Evolutionary conservation across 2,888 invertebrate genomes (phyloP).

Genomic region (Leucophora obtusa): DNA sequence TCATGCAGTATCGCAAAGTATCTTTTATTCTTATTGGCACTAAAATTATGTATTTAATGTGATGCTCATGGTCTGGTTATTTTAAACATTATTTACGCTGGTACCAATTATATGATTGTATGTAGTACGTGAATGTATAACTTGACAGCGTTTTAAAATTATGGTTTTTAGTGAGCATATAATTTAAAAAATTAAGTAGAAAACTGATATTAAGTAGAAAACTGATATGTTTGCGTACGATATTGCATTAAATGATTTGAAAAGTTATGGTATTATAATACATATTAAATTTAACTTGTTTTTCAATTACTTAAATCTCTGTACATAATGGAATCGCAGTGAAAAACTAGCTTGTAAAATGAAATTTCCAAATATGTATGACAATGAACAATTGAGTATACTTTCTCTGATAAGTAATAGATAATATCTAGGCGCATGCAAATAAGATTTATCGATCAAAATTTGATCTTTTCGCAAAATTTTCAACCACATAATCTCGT

Average conservation of each 20-base stretch:
- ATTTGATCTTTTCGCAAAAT: too few relatives aligned
- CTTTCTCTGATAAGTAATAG: too few relatives aligned
- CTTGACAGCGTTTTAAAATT: slow-evolving; percentile 31
- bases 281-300: slow-evolving; percentile 31
- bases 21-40: slow-evolving; percentile 9
- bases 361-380: too few relatives aligned
- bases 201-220: slow-evolving; percentile 46
- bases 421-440: too few relatives aligned
- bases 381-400: too few relatives aligned
- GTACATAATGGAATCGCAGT: too few relatives aligned
- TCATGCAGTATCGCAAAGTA: neutral
- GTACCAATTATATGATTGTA: slow-evolving; percentile 5
- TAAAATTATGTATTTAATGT: slow-evolving; percentile 45
- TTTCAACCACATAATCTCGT: too few relatives aligned
- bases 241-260: slow-evolving; percentile 29
- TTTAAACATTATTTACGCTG: neutral
- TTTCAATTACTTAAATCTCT: slow-evolving; percentile 20
- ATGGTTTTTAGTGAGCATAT: slow-evolving; percentile 36
- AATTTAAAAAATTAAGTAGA: slow-evolving; percentile 48
- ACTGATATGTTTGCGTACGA: slow-evolving; percentile 39
- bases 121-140: neutral
- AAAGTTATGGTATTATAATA: slow-evolving; percentile 28
- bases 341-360: too few relatives aligned
- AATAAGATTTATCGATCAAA: too few relatives aligned
- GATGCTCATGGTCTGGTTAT: slow-evolving; percentile 16